Evolutionary conservation across 30 jellyfish, hydroid and myxozoan species (phyloP), one percentile per base, ranked within the genome.

Genomic region (Aurelia coerulea): DNA sequence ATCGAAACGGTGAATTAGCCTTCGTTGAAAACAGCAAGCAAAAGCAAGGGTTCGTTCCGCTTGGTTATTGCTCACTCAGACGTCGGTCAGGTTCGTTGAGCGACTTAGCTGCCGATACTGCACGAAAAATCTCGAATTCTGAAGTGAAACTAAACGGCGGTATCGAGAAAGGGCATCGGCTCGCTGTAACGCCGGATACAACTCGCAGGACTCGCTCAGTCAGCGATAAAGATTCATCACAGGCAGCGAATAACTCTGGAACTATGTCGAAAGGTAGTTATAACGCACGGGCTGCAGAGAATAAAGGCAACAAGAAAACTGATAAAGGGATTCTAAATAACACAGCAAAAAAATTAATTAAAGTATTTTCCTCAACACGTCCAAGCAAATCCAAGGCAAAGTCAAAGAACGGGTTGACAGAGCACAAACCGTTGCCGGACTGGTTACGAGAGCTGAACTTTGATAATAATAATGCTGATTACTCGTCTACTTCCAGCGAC

Each of bases 1-100:
- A 87, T 46, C 84, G 89, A 19, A 87, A 78, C 88, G 96, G 96
- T 11, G 96, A 87, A 5, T 39, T 84, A 74, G 96, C 83, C 33
- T 87, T 87, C 31, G 96, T 87, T 6, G 96, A 87, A 62, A 87
- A 76, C 79, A 59, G 65, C 39, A 29, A 51, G 56, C 54, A 56
- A 23, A 58, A 65, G 73, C 96, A 87, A 68, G 96, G 96, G 12
- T 87, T 76, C 67, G 70, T 87, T 15, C 96, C 96, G 8, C 78
- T 87, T 4, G 58, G 84, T 59, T 76, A 73, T 58, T 87, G 96
- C 86, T 64, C 90, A 69, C 74, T 87, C 17, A 35, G 39, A 56
- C 66, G 88, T 46, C 62, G 90, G 9, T 73, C 86, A 9, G 64
- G 88, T 53, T 74, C 88, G 76, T 66, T 85, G 64, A 75, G 85